phyloP scores from a whole-genome alignment of 2,797 vertebrate genomes.

The Acrossocheilus wenchowensis region DNA sequence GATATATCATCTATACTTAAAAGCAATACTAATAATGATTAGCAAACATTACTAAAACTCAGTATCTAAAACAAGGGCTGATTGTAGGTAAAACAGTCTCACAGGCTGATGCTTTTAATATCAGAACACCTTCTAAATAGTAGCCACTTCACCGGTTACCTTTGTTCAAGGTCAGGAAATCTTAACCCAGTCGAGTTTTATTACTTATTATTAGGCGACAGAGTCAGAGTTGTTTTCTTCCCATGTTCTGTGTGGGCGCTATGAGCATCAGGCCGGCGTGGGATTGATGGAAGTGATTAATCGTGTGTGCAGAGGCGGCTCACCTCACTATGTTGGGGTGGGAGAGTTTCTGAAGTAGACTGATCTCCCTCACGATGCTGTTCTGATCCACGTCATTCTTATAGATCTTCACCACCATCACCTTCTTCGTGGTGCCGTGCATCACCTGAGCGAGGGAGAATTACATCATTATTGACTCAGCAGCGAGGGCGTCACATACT shows the following conservation, averaged over 20 bases:
- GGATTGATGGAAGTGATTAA: slow-evolving; percentile 33
- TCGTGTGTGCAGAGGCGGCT: background rate
- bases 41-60: background rate
- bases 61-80: background rate
- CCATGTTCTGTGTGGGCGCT: background rate
- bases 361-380: slow-evolving; percentile 89
- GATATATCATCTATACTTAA: background rate
- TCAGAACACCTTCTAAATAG: background rate
- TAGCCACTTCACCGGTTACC: background rate
- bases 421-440: slow-evolving; percentile 79
- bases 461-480: background rate
- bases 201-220: background rate
- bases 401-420: slow-evolving; percentile 92
- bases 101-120: background rate
- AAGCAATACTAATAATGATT: background rate
- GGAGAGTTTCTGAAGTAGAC: slow-evolving; percentile 89
- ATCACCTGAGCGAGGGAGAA: slow-evolving; percentile 75
- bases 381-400: slow-evolving; percentile 89
- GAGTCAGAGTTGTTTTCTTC: slow-evolving; percentile 16
- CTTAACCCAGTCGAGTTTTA: background rate
- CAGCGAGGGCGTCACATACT: background rate
- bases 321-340: slow-evolving; percentile 91
- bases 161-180: background rate
- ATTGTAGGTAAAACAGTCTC: background rate
- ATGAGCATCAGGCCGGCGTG: slow-evolving; percentile 10